Base-by-base conservation (phyloP, 2,888 invertebrate genomes). In the Apocheima hispidaria region DNA sequence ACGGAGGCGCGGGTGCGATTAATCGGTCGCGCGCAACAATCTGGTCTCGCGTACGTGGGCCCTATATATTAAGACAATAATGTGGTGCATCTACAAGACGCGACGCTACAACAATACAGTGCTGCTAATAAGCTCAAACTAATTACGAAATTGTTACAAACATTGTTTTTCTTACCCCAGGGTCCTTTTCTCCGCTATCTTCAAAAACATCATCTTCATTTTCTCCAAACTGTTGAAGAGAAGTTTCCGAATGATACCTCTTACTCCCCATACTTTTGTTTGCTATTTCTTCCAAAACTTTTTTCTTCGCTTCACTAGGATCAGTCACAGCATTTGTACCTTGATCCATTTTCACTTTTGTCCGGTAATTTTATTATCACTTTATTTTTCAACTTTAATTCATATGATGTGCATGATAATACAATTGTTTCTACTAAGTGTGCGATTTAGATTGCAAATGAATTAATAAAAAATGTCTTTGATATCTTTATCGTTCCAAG, bases 231-330 rank as follows among this genome's bases (percentile, higher is more conserved):
- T 89, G 79, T 54, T 91, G 90, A 14, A 92, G 72, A 2, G 90
- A 90, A 1, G 89, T 83, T 63, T 92, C 92, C 2, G 92, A 92
- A 68, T 92, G 90, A 66, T 85, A 91, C 56, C 87, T 88, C 68
- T 91, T 90, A 50, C 84, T 83, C 46, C 91, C 90, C 68, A 91
- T 46, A 54, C 79, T 86, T 56, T 84, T 85, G 63, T 84, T 87
- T 53, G 76, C 68, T 60, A 88, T 83, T 74, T 88, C 88, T 16
- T 87, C 82, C 55, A 87, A 65, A 55, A 87, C 72, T 68, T 86
- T 82, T 54, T 81, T 82, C 36, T 64, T 81, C 0, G 57, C 59
- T 61, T 65, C 65, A 49, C 74, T 75, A 57, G 75, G 69, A 33
- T 87, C 83, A 38, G 83, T 71, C 84, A 88, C 90, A 73, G 65